Evolutionary conservation across 2,797 vertebrate genomes (phyloP).

Genomic region (Siniperca scherzeri): DNA sequence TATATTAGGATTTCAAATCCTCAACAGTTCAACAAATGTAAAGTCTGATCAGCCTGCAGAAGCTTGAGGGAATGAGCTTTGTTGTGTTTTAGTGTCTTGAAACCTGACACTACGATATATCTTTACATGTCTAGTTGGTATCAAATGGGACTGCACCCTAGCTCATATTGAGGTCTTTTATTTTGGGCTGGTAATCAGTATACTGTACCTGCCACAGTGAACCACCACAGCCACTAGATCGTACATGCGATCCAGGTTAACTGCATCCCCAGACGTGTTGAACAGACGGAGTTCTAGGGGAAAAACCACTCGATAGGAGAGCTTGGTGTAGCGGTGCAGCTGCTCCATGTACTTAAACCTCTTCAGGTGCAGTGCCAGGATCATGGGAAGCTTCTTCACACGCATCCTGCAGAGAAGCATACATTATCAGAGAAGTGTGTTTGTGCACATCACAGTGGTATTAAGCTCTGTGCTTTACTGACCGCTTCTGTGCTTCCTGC

Average conservation of each 20-base stretch:
- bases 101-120: neutral
- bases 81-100: neutral
- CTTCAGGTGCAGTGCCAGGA: slow-evolving; percentile 96
- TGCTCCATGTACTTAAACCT: slow-evolving; percentile 99
- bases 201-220: slow-evolving; percentile 94
- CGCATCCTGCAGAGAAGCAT: slow-evolving; percentile 81
- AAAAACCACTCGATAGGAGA: slow-evolving; percentile 97
- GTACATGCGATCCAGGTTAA: slow-evolving; percentile 98
- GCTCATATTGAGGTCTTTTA: neutral
- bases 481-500: slow-evolving; percentile 99
- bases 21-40: too few species aligned
- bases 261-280: slow-evolving; percentile 94
- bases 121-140: neutral
- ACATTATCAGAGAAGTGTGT: neutral
- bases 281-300: slow-evolving; percentile 96
- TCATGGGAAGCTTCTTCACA: slow-evolving; percentile 98
- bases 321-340: slow-evolving; percentile 96
- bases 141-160: neutral
- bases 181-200: neutral
- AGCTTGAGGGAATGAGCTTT: neutral
- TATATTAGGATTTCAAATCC: neutral
- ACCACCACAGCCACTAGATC: slow-evolving; percentile 97
- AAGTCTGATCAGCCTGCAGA: neutral
- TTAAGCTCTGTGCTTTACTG: slow-evolving; percentile 32
- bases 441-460: neutral